These are phyloP conservation scores for Leucopternis melanops DNA, from an alignment of 2,113 vertebrate species.

Conservation along the genomic window DNA sequence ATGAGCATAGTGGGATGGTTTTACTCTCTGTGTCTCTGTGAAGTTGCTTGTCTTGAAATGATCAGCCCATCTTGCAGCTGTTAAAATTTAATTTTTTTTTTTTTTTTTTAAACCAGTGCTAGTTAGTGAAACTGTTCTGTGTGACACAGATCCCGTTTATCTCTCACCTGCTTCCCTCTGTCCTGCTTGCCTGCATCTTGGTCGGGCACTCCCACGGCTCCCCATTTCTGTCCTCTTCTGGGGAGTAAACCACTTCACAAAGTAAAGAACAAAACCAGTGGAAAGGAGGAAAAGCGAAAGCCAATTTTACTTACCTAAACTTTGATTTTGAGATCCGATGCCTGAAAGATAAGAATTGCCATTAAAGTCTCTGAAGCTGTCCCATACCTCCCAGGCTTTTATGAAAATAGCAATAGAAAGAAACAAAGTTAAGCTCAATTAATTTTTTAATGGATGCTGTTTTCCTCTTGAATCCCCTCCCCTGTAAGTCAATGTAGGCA, in stretches of 20 bases:
- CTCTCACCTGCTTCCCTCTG: too few relatives aligned
- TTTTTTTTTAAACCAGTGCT: not conserved
- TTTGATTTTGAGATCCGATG: slow-evolving; percentile 99
- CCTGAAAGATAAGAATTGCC: slow-evolving; percentile 87
- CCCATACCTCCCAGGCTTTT: not conserved
- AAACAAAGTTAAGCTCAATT: not conserved
- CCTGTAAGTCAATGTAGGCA: not conserved
- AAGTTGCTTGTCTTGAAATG: not conserved
- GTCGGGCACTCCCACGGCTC: too few relatives aligned
- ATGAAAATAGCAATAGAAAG: not conserved
- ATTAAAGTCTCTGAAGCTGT: slow-evolving; percentile 46
- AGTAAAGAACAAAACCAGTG: not conserved
- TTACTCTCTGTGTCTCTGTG: not conserved
- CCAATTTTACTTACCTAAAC: slow-evolving; percentile 91
- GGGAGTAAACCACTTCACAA: not conserved
- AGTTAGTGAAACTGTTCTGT: not conserved
- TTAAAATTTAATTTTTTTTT: not conserved
- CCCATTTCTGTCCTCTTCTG: too few relatives aligned
- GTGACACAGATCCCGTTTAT: not conserved
- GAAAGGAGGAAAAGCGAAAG: not conserved
- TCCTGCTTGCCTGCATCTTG: too few relatives aligned
- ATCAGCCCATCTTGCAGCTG: not conserved
- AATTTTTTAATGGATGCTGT: not conserved
- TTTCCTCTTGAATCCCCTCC: not conserved
- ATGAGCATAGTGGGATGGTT: not conserved